Evolutionary conservation across 2,888 invertebrate species (phyloP).

Genomic region (Caenorhabditis imperialis): DNA sequence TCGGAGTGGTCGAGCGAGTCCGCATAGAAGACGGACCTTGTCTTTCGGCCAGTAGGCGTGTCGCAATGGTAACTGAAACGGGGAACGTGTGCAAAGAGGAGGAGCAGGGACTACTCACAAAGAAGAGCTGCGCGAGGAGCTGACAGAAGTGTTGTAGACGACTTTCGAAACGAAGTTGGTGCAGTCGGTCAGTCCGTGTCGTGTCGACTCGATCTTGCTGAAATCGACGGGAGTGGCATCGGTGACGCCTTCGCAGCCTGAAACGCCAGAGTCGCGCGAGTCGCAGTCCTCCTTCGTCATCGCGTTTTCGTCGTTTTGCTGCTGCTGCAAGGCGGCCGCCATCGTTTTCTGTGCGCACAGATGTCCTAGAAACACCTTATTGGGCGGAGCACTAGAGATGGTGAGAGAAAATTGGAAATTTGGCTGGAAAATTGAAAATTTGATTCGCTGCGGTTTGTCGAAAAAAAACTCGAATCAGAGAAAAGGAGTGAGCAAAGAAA

Average conservation of each 20-base stretch:
- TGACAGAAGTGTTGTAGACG: slow-evolving; percentile 24
- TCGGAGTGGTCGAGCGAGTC: slow-evolving; percentile 26
- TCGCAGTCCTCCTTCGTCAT: slow-evolving; percentile 38
- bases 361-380: too few species aligned
- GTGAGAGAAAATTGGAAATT: too few species aligned
- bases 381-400: too few species aligned
- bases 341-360: too few species aligned
- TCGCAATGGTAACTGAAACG: slow-evolving; percentile 41
- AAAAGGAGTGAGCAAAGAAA: too few species aligned
- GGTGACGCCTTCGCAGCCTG: not conserved
- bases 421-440: too few species aligned
- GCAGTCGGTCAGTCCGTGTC: slow-evolving; percentile 43
- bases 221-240: slow-evolving; percentile 3
- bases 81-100: too few species aligned
- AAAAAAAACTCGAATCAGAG: too few species aligned
- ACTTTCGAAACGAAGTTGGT: slow-evolving; percentile 44
- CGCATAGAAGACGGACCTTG: slow-evolving; percentile 22
- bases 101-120: slow-evolving; percentile 15
- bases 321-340: not conserved
- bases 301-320: slow-evolving; percentile 1
- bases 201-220: slow-evolving; percentile 16
- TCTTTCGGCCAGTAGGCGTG: slow-evolving; percentile 41
- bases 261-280: slow-evolving; percentile 51
- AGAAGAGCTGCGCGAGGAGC: slow-evolving; percentile 38
- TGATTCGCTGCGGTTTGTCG: too few species aligned